Conservation (phyloP, 2,888 invertebrate species). For the Acronicta leporina region DNA sequence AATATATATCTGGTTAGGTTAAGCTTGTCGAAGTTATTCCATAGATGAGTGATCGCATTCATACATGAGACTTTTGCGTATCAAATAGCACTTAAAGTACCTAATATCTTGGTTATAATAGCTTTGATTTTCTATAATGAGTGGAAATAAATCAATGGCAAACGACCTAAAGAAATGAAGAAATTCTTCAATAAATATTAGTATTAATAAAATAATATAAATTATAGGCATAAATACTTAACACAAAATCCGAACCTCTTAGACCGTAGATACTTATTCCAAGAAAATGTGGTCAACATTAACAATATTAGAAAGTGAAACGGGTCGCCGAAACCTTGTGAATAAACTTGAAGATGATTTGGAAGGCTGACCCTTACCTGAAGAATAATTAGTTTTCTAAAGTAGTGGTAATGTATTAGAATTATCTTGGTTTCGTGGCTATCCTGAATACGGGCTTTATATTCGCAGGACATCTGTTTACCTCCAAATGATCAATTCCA, state of each 20-base stretch:
- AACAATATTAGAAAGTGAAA: conserved; percentile 1
- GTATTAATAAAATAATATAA: not conserved
- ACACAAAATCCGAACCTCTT: not conserved
- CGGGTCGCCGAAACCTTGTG: conserved; percentile 1
- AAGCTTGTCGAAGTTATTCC: no score
- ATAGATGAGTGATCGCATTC: no score
- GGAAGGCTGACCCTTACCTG: not conserved
- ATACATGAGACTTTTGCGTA: no score
- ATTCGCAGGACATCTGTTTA: not conserved
- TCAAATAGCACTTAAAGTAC: no score
- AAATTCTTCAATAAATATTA: no score
- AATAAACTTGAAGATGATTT: conserved; percentile 1
- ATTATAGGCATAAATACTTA: no score
- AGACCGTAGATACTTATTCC: not conserved
- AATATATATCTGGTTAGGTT: no score
- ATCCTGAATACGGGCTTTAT: not conserved
- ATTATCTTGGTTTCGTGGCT: not conserved
- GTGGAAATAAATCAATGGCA: no score
- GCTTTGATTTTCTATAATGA: no score
- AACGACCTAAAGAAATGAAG: no score
- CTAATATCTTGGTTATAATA: no score
- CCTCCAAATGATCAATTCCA: not conserved
- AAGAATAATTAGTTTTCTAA: conserved; percentile 1
- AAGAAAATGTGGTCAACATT: conserved; percentile 3
- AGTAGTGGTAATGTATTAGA: not conserved